A percentile compares a stretch with the other conserved stretches of the same genome.
Evolutionary conservation across 2,888 invertebrate species (phyloP).

Genomic region (Hirtodrosophila histrioides): DNA sequence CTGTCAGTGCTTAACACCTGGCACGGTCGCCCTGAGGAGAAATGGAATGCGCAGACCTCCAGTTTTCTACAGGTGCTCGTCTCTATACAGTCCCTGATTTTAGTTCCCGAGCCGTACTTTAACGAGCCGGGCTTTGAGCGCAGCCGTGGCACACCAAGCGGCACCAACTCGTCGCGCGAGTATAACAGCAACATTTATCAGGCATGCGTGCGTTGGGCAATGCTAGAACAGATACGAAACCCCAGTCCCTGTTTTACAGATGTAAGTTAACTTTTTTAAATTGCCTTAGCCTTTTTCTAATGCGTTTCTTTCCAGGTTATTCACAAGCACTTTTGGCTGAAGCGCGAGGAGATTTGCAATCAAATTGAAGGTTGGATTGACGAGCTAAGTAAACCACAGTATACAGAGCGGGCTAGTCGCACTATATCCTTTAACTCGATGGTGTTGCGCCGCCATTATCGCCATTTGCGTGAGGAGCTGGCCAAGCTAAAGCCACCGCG

Average conservation of each 20-base stretch:
- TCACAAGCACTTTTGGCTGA: constrained; percentile 97
- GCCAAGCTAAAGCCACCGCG: constrained; percentile 92
- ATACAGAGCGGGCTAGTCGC: constrained; percentile 90
- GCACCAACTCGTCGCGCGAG: constrained; percentile 94
- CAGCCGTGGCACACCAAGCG: constrained; percentile 93
- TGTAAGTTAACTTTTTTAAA: constrained; percentile 84
- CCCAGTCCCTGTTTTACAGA: constrained; percentile 96
- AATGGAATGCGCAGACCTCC: constrained; percentile 98
- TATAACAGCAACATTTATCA: constrained; percentile 98
- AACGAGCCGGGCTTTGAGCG: constrained; percentile 98
- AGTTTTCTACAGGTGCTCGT: constrained; percentile 96
- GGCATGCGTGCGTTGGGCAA: constrained; percentile 97
- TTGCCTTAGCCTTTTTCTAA: neutral
- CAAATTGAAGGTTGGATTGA: constrained; percentile 96
- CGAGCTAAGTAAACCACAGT: constrained; percentile 92
- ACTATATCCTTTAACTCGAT: constrained; percentile 91
- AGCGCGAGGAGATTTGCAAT: constrained; percentile 93
- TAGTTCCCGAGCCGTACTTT: constrained; percentile 97
- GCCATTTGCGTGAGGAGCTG: constrained; percentile 93
- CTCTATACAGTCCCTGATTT: constrained; percentile 95
- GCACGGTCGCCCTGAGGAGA: constrained; percentile 98
- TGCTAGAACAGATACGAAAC: constrained; percentile 95
- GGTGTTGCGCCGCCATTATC: constrained; percentile 91
- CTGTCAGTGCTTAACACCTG: constrained; percentile 97
- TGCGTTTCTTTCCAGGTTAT: constrained; percentile 87